Evolutionary conservation across 2,888 invertebrate genomes (phyloP).

Genomic region (Conistra vaccinii): DNA sequence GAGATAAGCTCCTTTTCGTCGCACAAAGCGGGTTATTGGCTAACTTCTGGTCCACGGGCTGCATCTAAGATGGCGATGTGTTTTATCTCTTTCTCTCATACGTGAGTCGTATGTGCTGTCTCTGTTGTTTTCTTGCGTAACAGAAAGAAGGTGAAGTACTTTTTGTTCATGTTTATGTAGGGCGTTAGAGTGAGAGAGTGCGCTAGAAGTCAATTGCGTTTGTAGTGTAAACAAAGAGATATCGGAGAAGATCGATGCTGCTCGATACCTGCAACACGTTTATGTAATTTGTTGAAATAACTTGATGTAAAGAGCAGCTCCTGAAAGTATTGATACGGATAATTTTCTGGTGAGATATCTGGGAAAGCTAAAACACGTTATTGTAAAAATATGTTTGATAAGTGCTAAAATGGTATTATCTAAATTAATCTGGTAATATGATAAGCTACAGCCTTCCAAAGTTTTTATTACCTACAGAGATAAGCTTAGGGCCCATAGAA

Average conservation of each 20-base stretch:
- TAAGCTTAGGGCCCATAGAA: too few species aligned
- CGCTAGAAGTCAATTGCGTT: conserved; percentile 81
- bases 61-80: conserved; percentile 89
- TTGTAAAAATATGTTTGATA: neutral
- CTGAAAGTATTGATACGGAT: neutral
- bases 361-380: neutral
- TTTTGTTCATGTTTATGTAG: conserved; percentile 83
- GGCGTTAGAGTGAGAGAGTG: conserved; percentile 78
- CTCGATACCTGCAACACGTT: conserved; percentile 57
- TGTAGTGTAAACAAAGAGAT: conserved; percentile 85
- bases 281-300: conserved; percentile 39
- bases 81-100: conserved; percentile 76
- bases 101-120: conserved; percentile 71
- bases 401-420: neutral
- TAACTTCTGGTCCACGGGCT: conserved; percentile 89
- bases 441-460: neutral
- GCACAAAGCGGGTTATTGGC: conserved; percentile 84
- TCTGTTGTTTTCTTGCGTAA: conserved; percentile 83
- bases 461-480: neutral
- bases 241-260: conserved; percentile 78
- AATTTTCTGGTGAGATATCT: neutral
- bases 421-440: neutral
- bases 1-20: conserved; percentile 76
- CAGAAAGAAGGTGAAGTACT: conserved; percentile 84
- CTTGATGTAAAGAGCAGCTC: neutral